Evolutionary conservation across 2,888 invertebrate genomes (phyloP), one percentile per base, ranked within the genome.

Genomic region (Tolmerus cingulatus): DNA sequence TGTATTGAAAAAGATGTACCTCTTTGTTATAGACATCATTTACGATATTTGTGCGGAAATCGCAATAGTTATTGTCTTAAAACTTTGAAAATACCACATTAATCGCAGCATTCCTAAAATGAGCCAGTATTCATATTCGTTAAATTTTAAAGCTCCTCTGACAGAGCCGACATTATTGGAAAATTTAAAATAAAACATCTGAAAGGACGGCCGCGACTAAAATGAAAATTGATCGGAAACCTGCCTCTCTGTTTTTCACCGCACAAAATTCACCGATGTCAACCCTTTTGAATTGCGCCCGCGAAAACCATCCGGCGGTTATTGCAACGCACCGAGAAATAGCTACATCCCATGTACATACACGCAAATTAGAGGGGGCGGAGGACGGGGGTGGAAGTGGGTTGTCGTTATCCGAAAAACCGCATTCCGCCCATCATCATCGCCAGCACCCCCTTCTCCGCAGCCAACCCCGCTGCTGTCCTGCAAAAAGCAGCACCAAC

Each of bases 211-310:
- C 66, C 14, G 23, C 66, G 66, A 66, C 66, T 23, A 66, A 66
- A 66, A 66, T 66, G 66, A 66, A 66, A 66, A 66, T 89, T 77
- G 87, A 87, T 88, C 87, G 55, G 86, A 87, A 12, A 87, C 51
- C 87, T 88, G 86, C 88, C 86, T 16, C 43, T 16, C 51, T 51
- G 85, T 66, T 66, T 8, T 66, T 34, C 43, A 76, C 12, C 37
- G 76, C 77, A 74, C 46, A 74, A 84, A 79, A 66, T 87, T 86
- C 76, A 85, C 55, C 46, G 14, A 37, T 40, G 23, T 78, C 43
- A 78, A 78, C 78, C 43, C 78, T 43, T 23, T 43, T 78, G 37
- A 43, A 78, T 37, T 76, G 23, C 34, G 40, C 16, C 40, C 43
- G 40, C 43, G 23, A 43, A 78, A 78, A 78, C 78, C 78, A 78